Evolutionary conservation across 2,113 vertebrate species (phyloP), one percentile per base, ranked within the genome.

Genomic region (Oryzias melastigma): DNA sequence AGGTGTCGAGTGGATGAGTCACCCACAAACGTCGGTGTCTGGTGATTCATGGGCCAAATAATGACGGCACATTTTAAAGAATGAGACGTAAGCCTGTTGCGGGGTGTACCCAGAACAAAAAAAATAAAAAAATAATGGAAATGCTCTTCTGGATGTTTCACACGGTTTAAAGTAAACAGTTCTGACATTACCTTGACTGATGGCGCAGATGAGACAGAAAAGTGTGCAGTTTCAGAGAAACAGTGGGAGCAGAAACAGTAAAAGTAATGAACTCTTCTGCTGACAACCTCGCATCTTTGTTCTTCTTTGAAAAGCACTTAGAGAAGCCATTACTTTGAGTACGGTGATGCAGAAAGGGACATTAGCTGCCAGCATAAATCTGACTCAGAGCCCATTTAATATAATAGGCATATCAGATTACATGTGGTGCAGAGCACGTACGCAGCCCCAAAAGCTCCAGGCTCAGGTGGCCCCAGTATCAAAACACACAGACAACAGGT

Each of bases 271-370:
- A 25, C 50, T 58, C 17, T 5, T 58, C 17, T 5, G n/a, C 52
- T 77, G 70, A 78, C 62, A 67, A 25, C 29, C 44, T 68, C 64
- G 67, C 71, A 58, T 51, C 18, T 65, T 62, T 77, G 53, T 62
- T 64, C 48, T 57, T 59, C 61, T 60, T 64, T 73, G 40, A 80
- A 81, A 84, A 67, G 64, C 77, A 81, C 75, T 84, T 59, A 83
- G 66, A 70, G 73, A 60, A 47, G 54, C 71, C 78, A 78, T 87
- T 80, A 75, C 50, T 77, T 68, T 78, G 65, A 74, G 84, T 85
- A 76, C 78, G 80, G 56, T 57, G 78, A 85, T 87, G 51, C 68
- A 35, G 35, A 35, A 22, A 56, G 65, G 72, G 62, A 65, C 20
- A 6, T 18, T 18, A 58, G 52, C 62, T 73, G 71, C 51, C 67